Conservation (phyloP, 1,140 invertebrate species). For the Drosophila bifasciata region DNA sequence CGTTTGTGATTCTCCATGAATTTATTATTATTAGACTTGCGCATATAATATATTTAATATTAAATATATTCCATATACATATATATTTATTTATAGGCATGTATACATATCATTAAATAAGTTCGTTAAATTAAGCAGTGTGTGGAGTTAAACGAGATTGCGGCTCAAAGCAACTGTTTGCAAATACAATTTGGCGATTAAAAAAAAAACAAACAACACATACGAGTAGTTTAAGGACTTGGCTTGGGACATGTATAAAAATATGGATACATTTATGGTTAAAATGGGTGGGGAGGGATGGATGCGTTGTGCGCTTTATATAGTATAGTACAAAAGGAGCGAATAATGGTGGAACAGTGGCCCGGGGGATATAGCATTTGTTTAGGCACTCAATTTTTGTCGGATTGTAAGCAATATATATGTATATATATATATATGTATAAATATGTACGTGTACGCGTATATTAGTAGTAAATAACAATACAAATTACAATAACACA, state of each 20-base stretch:
- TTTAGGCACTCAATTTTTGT: slow-evolving; percentile 77
- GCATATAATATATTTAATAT: slow-evolving; percentile 73
- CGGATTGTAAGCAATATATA: slow-evolving; percentile 59
- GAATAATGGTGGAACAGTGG: slow-evolving; percentile 4
- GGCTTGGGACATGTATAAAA: slow-evolving; percentile 43
- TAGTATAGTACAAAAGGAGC: slow-evolving; percentile 19
- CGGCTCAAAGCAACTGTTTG: slow-evolving; percentile 40
- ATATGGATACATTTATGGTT: slow-evolving; percentile 35
- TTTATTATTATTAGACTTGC: slow-evolving; percentile 81
- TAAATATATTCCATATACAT: slow-evolving; percentile 53
- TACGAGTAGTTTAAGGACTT: slow-evolving; percentile 18
- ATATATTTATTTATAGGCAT: slow-evolving; percentile 48
- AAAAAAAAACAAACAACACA: slow-evolving; percentile 49
- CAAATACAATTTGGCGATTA: slow-evolving; percentile 51
- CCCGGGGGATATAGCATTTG: slow-evolving; percentile 18
- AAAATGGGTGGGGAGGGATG: slow-evolving; percentile 14
- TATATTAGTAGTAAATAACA: slow-evolving; percentile 80
- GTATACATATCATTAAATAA: slow-evolving; percentile 60
- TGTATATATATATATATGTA: slow-evolving; percentile 32
- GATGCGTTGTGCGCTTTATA: slow-evolving; percentile 65
- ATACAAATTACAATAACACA: slow-evolving; percentile 83
- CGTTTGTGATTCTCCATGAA: slow-evolving; percentile 71
- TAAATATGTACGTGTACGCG: slow-evolving; percentile 20
- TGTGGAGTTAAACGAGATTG: slow-evolving; percentile 65
- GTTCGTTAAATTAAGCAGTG: slow-evolving; percentile 70